phyloP scores from a whole-genome alignment of 2,113 vertebrate genomes.

The Podarcis muralis region DNA sequence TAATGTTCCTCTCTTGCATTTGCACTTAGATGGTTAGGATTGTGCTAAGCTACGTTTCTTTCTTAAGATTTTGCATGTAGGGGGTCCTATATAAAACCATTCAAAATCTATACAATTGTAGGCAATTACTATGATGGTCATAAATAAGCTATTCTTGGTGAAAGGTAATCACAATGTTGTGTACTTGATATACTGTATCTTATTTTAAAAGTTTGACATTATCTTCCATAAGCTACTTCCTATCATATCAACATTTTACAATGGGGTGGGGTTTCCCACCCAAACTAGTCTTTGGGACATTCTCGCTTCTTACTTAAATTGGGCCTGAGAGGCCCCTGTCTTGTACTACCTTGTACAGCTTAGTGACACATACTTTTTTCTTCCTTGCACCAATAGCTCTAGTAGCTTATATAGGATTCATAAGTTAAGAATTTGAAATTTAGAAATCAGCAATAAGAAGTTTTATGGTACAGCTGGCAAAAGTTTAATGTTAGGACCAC shows the following conservation, averaged over 20 bases:
- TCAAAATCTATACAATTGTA: background rate
- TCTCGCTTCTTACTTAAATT: background rate
- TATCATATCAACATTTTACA: background rate
- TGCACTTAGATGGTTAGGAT: background rate
- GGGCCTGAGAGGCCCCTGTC: background rate
- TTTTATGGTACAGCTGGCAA: too few species aligned
- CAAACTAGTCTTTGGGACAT: background rate
- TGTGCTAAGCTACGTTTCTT: background rate
- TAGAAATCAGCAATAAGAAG: background rate
- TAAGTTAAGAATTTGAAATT: background rate
- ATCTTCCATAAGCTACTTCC: background rate
- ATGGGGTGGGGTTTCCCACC: background rate
- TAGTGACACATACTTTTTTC: background rate
- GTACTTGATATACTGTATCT: background rate
- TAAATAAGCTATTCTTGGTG: background rate
- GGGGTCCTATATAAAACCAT: too few species aligned
- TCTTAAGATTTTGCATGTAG: background rate
- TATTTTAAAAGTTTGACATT: background rate
- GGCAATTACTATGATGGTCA: background rate
- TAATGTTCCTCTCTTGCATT: background rate
- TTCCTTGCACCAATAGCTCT: background rate
- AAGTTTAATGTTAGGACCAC: too few species aligned
- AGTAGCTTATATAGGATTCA: background rate
- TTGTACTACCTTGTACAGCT: background rate
- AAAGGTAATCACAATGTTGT: background rate